These are phyloP conservation scores for Aethes cnicana DNA, from an alignment of 2,888 invertebrate species.

Conservation along the genomic window DNA sequence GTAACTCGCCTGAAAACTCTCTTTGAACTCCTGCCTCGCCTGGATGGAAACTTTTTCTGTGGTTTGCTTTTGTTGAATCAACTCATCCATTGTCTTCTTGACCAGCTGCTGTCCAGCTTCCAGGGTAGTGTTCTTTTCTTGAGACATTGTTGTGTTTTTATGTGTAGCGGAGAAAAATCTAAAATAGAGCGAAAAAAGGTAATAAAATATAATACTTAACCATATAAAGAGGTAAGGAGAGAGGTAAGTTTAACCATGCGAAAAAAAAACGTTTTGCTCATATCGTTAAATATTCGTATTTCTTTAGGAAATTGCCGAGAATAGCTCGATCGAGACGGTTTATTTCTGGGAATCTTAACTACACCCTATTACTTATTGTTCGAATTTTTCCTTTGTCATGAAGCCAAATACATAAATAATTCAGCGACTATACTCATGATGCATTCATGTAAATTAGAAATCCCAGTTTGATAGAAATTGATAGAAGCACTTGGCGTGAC, in stretches of 20 bases:
- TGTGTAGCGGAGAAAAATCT: slow-evolving; percentile 21
- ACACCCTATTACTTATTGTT: not conserved
- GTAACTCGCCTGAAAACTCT: slow-evolving; percentile 73
- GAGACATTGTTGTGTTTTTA: slow-evolving; percentile 63
- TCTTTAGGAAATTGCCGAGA: not conserved
- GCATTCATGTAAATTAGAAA: slow-evolving; percentile 52
- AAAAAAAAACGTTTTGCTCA: too few relatives aligned
- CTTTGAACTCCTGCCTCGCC: slow-evolving; percentile 77
- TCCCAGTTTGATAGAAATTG: slow-evolving; percentile 66
- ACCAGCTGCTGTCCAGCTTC: slow-evolving; percentile 75
- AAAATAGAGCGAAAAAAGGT: slow-evolving; percentile 15
- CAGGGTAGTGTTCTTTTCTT: slow-evolving; percentile 53
- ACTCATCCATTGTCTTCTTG: slow-evolving; percentile 74
- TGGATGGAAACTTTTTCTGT: slow-evolving; percentile 71
- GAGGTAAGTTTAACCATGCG: too few relatives aligned
- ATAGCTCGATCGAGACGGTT: not conserved
- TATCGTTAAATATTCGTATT: too few relatives aligned
- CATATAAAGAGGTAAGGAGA: too few relatives aligned
- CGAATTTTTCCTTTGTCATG: not conserved
- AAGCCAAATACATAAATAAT: slow-evolving; percentile 41
- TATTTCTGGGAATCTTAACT: not conserved
- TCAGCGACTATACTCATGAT: slow-evolving; percentile 40
- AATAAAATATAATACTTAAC: too few relatives aligned
- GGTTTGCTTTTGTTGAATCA: slow-evolving; percentile 67
- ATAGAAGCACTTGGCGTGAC: slow-evolving; percentile 58